Evolutionary conservation across 2,113 vertebrate genomes (phyloP), one percentile per base, ranked within the genome.

Genomic region (Pundamilia nyererei): DNA sequence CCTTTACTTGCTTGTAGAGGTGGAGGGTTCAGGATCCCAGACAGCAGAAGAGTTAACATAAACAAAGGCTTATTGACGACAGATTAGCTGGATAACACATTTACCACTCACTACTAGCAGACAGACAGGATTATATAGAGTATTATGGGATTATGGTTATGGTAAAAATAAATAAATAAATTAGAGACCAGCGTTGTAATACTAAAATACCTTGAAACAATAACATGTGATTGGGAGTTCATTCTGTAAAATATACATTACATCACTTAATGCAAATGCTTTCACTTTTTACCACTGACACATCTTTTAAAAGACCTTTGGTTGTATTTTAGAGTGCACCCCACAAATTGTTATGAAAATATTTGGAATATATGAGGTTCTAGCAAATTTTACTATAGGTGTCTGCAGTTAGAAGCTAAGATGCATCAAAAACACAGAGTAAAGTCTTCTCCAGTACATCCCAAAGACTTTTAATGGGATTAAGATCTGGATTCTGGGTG

Each of bases 31-130:
- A 89, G 80, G 86, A 79, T 93, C 68, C 38, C 72, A 91, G 91
- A 93, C 89, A 72, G 65, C 38, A 89, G 83, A 86, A 13, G 21
- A 60, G 94, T 93, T 94, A 94, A 94, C 92, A 94, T 89, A 89
- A 84, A 87, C 86, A 93, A 83, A 82, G 72, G 85, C 90, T 94
- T 93, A 80, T 88, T 84, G 88, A 90, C 80, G 87, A 81, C 82
- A 88, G 92, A 94, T 95, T 94, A 95, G 72, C 38, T 42, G 24
- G 45, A 80, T 83, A 85, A 88, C 85, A 91, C 47, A 31, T 83
- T 87, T 81, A 88, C 81, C 84, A 89, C 86, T 89, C 86, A 89
- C 62, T 7, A 81, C 62, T 9, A 80, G 47, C 83, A 42, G 17
- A 26, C 79, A 54, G 9, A 38, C 11, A 51, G 10, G 53, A 89